Base-by-base conservation (phyloP, 2,113 vertebrate genomes). In the Mastomys coucha region DNA sequence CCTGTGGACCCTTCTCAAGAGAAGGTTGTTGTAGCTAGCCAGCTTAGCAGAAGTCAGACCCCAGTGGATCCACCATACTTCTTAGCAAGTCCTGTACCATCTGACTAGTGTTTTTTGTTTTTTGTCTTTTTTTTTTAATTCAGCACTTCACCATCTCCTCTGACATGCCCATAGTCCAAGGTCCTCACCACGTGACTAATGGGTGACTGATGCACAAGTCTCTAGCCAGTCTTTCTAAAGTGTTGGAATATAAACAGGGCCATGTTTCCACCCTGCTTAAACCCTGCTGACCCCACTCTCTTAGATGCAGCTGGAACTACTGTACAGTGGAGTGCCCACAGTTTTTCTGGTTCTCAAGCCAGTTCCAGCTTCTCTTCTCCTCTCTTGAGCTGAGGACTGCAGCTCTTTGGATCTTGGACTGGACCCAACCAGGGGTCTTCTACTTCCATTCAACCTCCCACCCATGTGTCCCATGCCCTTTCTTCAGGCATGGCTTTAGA, bases 191-290 rank as follows among this genome's bases (percentile, higher is more conserved):
- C 31, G 36, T n/a, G 51, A 28, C 90, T 56, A 7, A 22, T 1
- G 12, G 58, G 36, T 6, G 8, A 58, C 58, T 58, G 49, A 65
- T 2, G 2, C 2, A 31, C n/a, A 51, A 51, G 22, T 49, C 19
- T 70, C 51, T 17, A 31, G 22, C 6, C 36, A 36, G 22, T 65
- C 76, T 82, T 92, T 39, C 88, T 42, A 81, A 53, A 93, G 51
- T 3, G 10, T 16, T 22, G 11, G 42, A 16, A 1, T 22, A 22
- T 16, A 24, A 77, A 56, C 0, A 0, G 3, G 6, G 49, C 39
- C 65, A n/a, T 16, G 2, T 2, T 60, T n/a, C 28, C n/a, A 36
- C 17, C 19, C 93, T 70, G 31, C 53, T 49, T 20, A 49, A 36
- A 19, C 31, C 20, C 45, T 75, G n/a, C 51, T 17, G 0, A 6